phyloP scores from a whole-genome alignment of 2,113 vertebrate species.

The Larimichthys polyactis region DNA sequence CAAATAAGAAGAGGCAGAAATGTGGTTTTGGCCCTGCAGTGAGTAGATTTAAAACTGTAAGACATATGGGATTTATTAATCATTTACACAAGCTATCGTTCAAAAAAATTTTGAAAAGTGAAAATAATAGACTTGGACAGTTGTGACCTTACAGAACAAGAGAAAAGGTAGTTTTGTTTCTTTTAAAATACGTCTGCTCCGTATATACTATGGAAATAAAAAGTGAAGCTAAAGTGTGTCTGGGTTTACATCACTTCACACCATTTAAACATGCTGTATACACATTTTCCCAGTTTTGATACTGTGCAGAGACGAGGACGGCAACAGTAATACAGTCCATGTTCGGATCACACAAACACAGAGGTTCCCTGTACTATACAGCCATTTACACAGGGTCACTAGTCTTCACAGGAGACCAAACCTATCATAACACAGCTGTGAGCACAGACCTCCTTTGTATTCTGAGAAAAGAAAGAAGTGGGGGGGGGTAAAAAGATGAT shows the following conservation, averaged over 20 bases:
- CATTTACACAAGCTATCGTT: not conserved
- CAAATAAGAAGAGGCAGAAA: constrained; percentile 3
- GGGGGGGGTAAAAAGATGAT: constrained; percentile 81
- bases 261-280: constrained; percentile 61
- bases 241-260: constrained; percentile 62
- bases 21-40: constrained; percentile 13
- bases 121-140: not conserved
- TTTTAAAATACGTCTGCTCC: not conserved
- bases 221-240: constrained; percentile 12
- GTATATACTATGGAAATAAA: constrained; percentile 27
- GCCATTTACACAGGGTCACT: constrained; percentile 77
- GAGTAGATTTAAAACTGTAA: constrained; percentile 21
- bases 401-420: constrained; percentile 79
- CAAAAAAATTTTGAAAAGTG: not conserved
- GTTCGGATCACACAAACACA: constrained; percentile 73
- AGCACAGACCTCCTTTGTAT: constrained; percentile 79
- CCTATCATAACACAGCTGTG: constrained; percentile 82
- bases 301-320: constrained; percentile 66
- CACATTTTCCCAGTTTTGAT: constrained; percentile 63
- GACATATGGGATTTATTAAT: constrained; percentile 1
- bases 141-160: not conserved
- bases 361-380: constrained; percentile 55
- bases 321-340: constrained; percentile 55
- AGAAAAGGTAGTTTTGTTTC: not conserved
- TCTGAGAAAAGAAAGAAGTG: constrained; percentile 72